These are phyloP conservation scores for Oreonectes daqikongensis DNA, from an alignment of 2,797 vertebrate genomes.

Conservation along the genomic window DNA sequence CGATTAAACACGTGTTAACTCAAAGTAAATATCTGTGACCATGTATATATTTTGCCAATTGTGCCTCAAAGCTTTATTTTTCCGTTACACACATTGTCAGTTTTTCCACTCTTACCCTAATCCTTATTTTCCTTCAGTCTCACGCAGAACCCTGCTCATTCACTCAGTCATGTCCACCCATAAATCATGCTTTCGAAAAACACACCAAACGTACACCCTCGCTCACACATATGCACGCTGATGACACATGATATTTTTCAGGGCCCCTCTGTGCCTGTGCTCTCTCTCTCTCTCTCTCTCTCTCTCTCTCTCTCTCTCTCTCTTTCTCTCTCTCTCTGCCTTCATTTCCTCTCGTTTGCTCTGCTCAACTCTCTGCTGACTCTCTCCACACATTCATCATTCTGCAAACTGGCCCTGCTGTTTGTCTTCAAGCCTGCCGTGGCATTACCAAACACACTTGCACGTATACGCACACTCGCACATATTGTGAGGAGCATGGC, in stretches of 20 bases:
- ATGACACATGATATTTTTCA: constrained; percentile 45
- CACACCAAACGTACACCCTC: constrained; percentile 31
- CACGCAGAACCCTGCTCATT: constrained; percentile 23
- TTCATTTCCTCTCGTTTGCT: constrained; percentile 51
- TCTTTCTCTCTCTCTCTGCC: constrained; percentile 8
- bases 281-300: constrained; percentile 26
- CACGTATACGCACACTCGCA: constrained; percentile 23
- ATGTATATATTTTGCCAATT: not conserved
- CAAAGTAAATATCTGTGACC: not conserved
- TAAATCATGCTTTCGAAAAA: constrained; percentile 35
- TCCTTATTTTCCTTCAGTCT: constrained; percentile 28
- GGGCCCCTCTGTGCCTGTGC: constrained; percentile 31
- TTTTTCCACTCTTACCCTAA: constrained; percentile 30
- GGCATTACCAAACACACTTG: constrained; percentile 34
- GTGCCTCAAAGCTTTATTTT: constrained; percentile 9
- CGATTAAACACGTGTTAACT: not conserved
- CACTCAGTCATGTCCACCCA: constrained; percentile 28
- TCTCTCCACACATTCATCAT: constrained; percentile 43
- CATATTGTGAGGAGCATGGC: constrained; percentile 6
- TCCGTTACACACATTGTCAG: constrained; percentile 11
- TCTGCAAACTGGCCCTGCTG: constrained; percentile 43
- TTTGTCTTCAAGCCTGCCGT: constrained; percentile 43
- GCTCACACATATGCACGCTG: constrained; percentile 24
- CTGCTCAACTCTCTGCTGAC: constrained; percentile 28
- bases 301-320: not conserved